phyloP scores from a whole-genome alignment of 2,888 invertebrate genomes.

The Folsomia manolachei region DNA sequence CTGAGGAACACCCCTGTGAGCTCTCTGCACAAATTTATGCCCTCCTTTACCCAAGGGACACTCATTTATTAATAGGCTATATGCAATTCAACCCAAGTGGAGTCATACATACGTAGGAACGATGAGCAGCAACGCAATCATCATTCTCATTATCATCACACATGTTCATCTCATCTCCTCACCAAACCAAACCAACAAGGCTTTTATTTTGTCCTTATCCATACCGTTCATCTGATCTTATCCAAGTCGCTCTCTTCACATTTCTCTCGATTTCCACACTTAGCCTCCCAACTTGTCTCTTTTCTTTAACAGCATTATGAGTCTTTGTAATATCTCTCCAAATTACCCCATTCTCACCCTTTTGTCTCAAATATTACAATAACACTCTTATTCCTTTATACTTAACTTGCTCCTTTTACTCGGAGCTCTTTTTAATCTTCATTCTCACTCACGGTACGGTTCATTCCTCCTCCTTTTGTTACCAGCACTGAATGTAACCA shows the following conservation, averaged over 20 bases:
- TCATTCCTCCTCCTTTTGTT: neutral
- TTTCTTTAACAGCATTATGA: neutral
- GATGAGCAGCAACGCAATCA: slow-evolving; percentile 31
- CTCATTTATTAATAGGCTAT: slow-evolving; percentile 52
- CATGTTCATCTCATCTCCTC: slow-evolving; percentile 39
- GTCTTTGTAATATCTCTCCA: neutral
- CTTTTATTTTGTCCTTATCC: too few relatives aligned
- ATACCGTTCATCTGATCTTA: slow-evolving; percentile 25
- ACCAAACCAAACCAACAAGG: slow-evolving; percentile 8
- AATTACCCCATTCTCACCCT: neutral
- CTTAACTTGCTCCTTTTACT: too few relatives aligned
- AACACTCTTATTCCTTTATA: too few relatives aligned
- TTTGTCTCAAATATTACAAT: too few relatives aligned
- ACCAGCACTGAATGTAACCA: neutral
- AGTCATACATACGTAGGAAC: slow-evolving; percentile 24
- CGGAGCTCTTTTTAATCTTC: too few relatives aligned
- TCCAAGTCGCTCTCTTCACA: slow-evolving; percentile 8
- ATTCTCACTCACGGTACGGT: neutral
- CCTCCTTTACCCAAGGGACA: slow-evolving; percentile 50
- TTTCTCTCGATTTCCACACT: neutral
- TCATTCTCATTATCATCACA: slow-evolving; percentile 36
- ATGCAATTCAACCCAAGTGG: slow-evolving; percentile 47
- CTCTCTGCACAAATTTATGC: slow-evolving; percentile 49
- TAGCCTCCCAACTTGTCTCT: neutral
- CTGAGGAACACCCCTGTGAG: slow-evolving; percentile 21